Base-by-base conservation (phyloP, 2,113 vertebrate genomes). In the Sebastes fasciatus region DNA sequence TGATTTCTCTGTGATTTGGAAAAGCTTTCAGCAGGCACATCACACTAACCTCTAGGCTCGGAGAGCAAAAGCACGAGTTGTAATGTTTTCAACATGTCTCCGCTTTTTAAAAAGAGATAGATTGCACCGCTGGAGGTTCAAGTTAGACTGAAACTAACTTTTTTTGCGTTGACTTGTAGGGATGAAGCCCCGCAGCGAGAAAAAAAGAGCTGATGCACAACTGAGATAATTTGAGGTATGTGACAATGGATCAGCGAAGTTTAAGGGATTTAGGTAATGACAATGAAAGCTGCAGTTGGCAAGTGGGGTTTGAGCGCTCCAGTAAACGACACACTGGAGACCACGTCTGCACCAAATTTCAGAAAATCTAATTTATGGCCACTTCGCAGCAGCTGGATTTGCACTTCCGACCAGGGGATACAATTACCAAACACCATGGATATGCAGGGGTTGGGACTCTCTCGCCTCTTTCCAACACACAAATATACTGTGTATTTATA, bases 321-420 rank as follows among this genome's bases (percentile, higher is more conserved):
- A 80, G 77, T 69, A 69, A 92, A 91, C 40, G 46, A 74, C 87
- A 86, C 92, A 89, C 84, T 61, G 66, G 89, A 92, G 92, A 91
- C 78, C 58, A 68, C 55, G 87, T 80, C 91, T 90, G 84, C 91
- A 86, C 85, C 89, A 92, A 83, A 77, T 86, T 86, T 89, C 74
- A 89, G 92, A 93, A 93, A 95, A 95, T 94, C 91, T 83, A 91
- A 95, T 95, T 95, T 94, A 93, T 93, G 79, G 76, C 86, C 86
- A 89, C 90, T 90, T 92, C 83, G 78, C 93, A 84, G 91, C 95
- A 93, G 93, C 89, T 92, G 94, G 90, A 94, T 94, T 94, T 95
- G 91, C 89, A 95, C 93, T 94, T 95, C 95, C 94, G 91, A 94
- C 89, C 85, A 65, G 82, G 79, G 94, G 93, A 94, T 95, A 88